Evolutionary conservation across 1,140 invertebrate species (phyloP), one percentile per base, ranked within the genome.

Genomic region (Drosophila sturtevanti): DNA sequence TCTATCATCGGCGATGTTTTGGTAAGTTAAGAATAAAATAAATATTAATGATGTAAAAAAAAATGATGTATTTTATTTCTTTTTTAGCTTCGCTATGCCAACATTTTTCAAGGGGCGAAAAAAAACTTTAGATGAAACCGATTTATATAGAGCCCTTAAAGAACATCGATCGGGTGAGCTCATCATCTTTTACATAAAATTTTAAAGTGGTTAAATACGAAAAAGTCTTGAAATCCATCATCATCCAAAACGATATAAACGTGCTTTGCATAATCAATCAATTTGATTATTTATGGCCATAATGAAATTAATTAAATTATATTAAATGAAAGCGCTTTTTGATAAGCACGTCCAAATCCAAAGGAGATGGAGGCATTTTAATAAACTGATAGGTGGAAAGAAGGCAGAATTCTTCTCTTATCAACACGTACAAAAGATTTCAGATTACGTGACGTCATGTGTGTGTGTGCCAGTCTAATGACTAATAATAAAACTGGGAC

Each of bases 81-180:
- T 24, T 16, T 56, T n/a, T 31, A 93, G 93, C 66, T 93, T 92
- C 75, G 92, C 92, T 12, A 89, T 93, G 68, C 93, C 93, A 52
- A 93, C 93, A 68, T 94, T 94, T 78, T 92, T 92, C 44, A 92
- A 92, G 67, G 94, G 94, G 11, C 92, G 92, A 51, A 93, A 93
- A 71, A 92, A 93, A 64, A 93, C 94, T 65, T 73, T 95, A 10
- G 93, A 94, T 69, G 91, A 93, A 62, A 74, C 81, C 4, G 94
- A 95, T 91, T 90, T 95, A 5, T 94, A 93, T 75, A 82, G 92
- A 73, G 93, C 94, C 31, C 80, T 95, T n/a, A 92, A 92, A n/a
- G 93, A 94, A 58, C 94, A 95, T 72, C 92, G 91, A 68, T 94
- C 94, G 6, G 92, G 90, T 91, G 68, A 91, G 77, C 75, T 48